phyloP scores from a whole-genome alignment of 2,113 vertebrate species.

The Tor tambroides region DNA sequence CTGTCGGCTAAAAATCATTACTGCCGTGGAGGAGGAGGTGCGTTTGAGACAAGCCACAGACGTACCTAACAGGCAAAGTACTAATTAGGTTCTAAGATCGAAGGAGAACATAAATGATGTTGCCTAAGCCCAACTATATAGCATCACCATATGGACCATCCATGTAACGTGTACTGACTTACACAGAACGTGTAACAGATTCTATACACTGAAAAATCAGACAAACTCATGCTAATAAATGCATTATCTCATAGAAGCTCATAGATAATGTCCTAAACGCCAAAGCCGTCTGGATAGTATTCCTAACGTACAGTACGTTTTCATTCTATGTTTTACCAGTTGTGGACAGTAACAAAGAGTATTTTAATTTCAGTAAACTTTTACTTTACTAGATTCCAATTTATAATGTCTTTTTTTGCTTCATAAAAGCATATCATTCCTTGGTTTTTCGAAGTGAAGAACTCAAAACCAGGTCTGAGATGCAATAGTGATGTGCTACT shows the following conservation, averaged over 20 bases:
- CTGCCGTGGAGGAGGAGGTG: conserved; percentile 32
- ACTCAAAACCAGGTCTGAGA: background rate
- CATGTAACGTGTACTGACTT: conserved; percentile 11
- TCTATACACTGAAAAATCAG: background rate
- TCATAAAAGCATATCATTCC: background rate
- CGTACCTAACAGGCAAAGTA: background rate
- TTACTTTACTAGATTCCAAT: background rate
- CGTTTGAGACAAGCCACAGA: conserved; percentile 33
- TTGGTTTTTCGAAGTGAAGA: background rate
- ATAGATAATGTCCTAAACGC: conserved; percentile 5
- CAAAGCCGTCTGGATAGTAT: conserved; percentile 27
- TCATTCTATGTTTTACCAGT: background rate
- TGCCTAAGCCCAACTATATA: conserved; percentile 3
- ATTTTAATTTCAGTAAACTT: background rate
- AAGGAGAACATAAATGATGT: conserved; percentile 16
- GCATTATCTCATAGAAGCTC: background rate
- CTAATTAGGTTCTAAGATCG: background rate
- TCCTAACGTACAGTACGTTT: background rate
- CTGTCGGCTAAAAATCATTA: conserved; percentile 55
- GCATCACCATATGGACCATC: background rate
- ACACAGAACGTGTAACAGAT: background rate
- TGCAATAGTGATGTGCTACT: background rate
- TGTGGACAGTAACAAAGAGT: background rate
- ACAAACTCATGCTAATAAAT: conserved; percentile 2
- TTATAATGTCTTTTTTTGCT: background rate